Evolutionary conservation across 2,888 invertebrate genomes (phyloP), one percentile per base, ranked within the genome.

Genomic region (Archips crataeganus): DNA sequence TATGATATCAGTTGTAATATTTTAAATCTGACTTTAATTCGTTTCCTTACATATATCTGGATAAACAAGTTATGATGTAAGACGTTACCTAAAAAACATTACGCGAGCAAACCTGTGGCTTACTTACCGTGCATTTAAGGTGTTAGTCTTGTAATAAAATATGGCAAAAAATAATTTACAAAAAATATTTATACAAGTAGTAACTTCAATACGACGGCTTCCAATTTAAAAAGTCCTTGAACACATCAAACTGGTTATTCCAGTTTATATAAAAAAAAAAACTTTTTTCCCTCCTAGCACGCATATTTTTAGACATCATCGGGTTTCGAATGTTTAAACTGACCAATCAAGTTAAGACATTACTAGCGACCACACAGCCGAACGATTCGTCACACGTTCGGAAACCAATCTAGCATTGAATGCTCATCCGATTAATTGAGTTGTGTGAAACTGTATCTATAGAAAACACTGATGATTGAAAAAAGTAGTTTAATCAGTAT

Each of bases 341-440:
- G 39, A 60, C 39, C 71, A 42, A 65, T 71, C 49, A 42, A 54
- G 65, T 71, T 47, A 42, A 71, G 59, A 71, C 71, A 66, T 71
- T 66, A 71, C n/a, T 15, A 34, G 59, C 45, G 45, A 15, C 34
- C 47, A 39, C 47, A 64, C 54, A 62, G 39, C 23, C 11, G 39
- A 34, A 32, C 23, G 15, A 70, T 74, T 65, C 69, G 60, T 74
- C 65, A 70, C 65, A 36, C 57, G 57, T 57, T 57, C 57, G 32
- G 57, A 64, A 64, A 51, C n/a, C 13, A 60, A 69, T 70, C 47
- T 45, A 10, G 2, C n/a, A 39, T 54, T 60, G 54, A 47, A 49
- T 63, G 62, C 34, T 42, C 45, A 36, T 69, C 39, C 8, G 34
- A 11, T 60, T 69, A 69, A 69, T 69, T 62, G 61, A 61, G 61